Evolutionary conservation across 2,113 vertebrate genomes (phyloP), one percentile per base, ranked within the genome.

Genomic region (Hippocampus zosterae): DNA sequence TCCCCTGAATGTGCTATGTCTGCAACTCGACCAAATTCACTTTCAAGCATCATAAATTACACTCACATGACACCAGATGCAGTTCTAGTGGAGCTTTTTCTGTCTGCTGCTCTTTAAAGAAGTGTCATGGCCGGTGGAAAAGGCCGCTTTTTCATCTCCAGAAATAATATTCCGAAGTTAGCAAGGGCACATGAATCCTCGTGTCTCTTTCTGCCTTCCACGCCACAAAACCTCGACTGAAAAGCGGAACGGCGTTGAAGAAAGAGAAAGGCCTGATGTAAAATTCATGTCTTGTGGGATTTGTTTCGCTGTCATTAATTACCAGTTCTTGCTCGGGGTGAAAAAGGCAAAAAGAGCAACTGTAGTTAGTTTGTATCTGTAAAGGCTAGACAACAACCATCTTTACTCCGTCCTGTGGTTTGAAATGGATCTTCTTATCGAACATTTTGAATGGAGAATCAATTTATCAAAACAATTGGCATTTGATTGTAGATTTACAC

Each of bases 251-350:
- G 61, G 79, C 70, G 73, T 74, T 75, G 79, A 69, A 27, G 68
- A 66, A 71, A 71, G 81, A 79, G 82, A 90, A 86, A 81, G 84
- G 79, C 78, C 80, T 85, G 44, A 87, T 89, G 84, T 68, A 85
- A 88, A 88, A 88, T 90, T 85, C 74, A 89, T 88, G 85, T 86
- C 85, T 75, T 70, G 71, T 79, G 84, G 86, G 88, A 85, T 85
- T 86, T 84, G 76, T 89, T 84, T 76, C 74, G 70, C 80, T 87
- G 81, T 82, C 81, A 82, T 88, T 90, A 88, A 88, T 88, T 85
- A 89, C 74, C 75, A 73, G 74, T 65, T 56, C 57, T 65, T 74
- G 64, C 83, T 85, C 64, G 29, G 81, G 76, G 83, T 85, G 76
- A 85, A 84, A 65, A 76, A 79, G 73, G 65, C 71, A 70, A 53